These are phyloP conservation scores for Cygnus buccinator DNA, from an alignment of 2,113 vertebrate species.

Conservation along the genomic window DNA sequence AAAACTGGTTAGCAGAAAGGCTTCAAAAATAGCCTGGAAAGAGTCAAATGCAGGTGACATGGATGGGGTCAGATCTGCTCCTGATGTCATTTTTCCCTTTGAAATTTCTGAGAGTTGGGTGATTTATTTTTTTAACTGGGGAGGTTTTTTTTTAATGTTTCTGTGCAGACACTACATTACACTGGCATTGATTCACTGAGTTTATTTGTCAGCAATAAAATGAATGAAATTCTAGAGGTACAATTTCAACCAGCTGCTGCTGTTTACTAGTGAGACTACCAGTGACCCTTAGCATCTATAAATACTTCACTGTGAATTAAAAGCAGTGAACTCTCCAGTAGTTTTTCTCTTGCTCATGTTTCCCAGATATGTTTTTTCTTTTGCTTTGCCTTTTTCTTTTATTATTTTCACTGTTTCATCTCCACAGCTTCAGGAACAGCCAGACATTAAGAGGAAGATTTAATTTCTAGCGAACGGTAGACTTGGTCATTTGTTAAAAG, in stretches of 20 bases:
- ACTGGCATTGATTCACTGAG: slow-evolving; percentile 60
- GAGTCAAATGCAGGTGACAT: neutral
- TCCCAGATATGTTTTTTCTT: neutral
- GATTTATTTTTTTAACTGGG: neutral
- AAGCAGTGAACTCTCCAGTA: neutral
- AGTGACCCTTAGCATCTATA: slow-evolving; percentile 59
- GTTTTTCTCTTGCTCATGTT: slow-evolving; percentile 32
- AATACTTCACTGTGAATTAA: slow-evolving; percentile 58
- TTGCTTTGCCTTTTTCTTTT: neutral
- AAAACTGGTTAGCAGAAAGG: neutral
- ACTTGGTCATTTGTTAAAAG: neutral
- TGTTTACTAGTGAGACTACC: slow-evolving; percentile 55
- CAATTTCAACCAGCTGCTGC: slow-evolving; percentile 56
- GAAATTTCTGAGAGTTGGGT: neutral
- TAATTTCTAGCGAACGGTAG: neutral
- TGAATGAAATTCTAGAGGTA: slow-evolving; percentile 64
- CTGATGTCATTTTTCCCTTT: slow-evolving; percentile 17
- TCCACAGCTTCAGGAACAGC: neutral
- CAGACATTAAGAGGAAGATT: neutral
- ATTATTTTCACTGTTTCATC: neutral
- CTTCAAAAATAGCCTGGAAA: neutral
- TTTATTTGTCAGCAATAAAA: slow-evolving; percentile 62
- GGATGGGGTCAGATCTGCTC: neutral
- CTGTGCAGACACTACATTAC: slow-evolving; percentile 6
- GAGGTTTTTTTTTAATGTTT: neutral